These are phyloP conservation scores for Hydrozoanthus tunicans DNA, from an alignment of 64 coral and sea anemone genomes.

Conservation along the genomic window DNA sequence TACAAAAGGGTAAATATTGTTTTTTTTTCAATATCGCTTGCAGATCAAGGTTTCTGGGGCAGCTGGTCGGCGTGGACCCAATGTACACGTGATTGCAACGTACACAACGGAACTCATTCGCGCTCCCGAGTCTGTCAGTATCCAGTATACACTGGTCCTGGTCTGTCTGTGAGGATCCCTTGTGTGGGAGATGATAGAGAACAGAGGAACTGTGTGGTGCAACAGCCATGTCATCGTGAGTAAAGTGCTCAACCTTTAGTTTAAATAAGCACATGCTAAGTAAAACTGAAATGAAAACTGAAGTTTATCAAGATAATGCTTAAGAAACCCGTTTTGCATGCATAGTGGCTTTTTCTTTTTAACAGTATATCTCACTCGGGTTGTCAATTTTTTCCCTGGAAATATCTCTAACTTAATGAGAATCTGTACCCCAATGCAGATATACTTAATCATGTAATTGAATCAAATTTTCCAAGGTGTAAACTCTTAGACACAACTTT, in stretches of 20 bases:
- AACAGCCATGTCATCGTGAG: conserved; percentile 11
- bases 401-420: too few relatives aligned
- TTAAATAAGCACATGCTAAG: too few relatives aligned
- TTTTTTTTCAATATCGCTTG: neutral
- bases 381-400: too few relatives aligned
- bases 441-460: too few relatives aligned
- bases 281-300: too few relatives aligned
- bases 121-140: conserved; percentile 2
- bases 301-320: too few relatives aligned
- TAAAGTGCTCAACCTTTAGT: neutral
- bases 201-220: neutral
- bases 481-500: too few relatives aligned
- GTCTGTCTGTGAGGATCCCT: neutral
- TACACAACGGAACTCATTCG: conserved; percentile 1
- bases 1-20: neutral
- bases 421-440: too few relatives aligned
- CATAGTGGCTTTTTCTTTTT: too few relatives aligned
- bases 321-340: too few relatives aligned
- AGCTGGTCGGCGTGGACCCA: neutral
- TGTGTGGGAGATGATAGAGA: neutral
- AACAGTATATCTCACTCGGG: too few relatives aligned
- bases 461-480: too few relatives aligned
- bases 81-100: neutral
- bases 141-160: conserved; percentile 8
- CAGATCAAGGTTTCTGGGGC: neutral